Percentiles rank a stretch among this genome's conserved stretches.
These are phyloP conservation scores for Meriones psammophilus DNA, from an alignment of 2,797 vertebrate species.

Conservation along the genomic window DNA sequence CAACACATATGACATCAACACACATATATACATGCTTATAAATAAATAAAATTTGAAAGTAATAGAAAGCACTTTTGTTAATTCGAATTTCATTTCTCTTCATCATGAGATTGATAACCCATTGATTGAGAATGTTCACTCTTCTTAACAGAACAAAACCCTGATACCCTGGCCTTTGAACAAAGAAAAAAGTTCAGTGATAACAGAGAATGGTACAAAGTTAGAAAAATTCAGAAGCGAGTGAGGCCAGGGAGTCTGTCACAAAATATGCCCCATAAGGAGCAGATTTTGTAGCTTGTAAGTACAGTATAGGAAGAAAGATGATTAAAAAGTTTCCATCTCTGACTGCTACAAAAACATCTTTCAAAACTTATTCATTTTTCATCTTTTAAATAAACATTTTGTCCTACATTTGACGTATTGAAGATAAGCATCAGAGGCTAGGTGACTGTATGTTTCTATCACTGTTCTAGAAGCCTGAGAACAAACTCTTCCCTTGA, in stretches of 20 bases:
- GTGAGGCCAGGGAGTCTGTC: background rate
- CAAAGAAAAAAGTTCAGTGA: slow-evolving; percentile 9
- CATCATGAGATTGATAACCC: slow-evolving; percentile 51
- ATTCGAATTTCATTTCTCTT: slow-evolving; percentile 77
- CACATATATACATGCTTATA: background rate
- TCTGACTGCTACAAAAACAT: slow-evolving; percentile 31
- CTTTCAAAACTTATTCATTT: slow-evolving; percentile 73
- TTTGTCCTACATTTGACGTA: slow-evolving; percentile 71
- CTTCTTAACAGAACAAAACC: slow-evolving; percentile 40
- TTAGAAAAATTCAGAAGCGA: background rate
- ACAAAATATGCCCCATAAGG: background rate
- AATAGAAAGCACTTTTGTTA: slow-evolving; percentile 72
- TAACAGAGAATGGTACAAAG: background rate
- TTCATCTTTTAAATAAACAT: slow-evolving; percentile 77
- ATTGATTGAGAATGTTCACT: slow-evolving; percentile 46
- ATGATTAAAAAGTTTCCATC: slow-evolving; percentile 60
- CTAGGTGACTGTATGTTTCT: background rate
- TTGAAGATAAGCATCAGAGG: slow-evolving; percentile 55
- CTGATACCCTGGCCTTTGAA: slow-evolving; percentile 1
- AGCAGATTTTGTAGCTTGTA: slow-evolving; percentile 16
- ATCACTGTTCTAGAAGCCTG: slow-evolving; percentile 8
- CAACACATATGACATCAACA: background rate
- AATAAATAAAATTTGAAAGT: background rate
- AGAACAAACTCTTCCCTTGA: background rate
- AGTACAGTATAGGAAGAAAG: slow-evolving; percentile 29